Conservation (phyloP, 2,888 invertebrate genomes). For the Strigamia transsilvanica region DNA sequence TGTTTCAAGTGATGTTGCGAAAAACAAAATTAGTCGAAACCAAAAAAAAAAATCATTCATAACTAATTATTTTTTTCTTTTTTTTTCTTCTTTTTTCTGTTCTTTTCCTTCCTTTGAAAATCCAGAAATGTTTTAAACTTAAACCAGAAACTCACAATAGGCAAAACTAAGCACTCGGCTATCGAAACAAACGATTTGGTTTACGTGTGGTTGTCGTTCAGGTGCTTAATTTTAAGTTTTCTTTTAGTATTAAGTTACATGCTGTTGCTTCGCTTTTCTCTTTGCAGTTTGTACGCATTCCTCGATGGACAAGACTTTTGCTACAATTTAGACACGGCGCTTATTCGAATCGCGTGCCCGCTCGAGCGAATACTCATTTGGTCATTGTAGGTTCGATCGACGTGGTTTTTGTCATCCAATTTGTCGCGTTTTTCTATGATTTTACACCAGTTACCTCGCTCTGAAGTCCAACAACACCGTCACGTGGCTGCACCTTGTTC, state of each 20-base stretch:
- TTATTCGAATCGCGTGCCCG: not conserved
- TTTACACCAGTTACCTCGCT: not conserved
- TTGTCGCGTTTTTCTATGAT: not conserved
- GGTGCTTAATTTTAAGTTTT: not conserved
- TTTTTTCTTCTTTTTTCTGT: not conserved
- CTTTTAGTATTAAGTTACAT: not conserved
- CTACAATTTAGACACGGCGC: not conserved
- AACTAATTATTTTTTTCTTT: not conserved
- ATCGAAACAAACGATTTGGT: not conserved
- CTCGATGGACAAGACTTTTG: not conserved
- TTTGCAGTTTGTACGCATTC: not conserved
- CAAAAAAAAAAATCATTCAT: not conserved
- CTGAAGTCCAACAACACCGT: not conserved
- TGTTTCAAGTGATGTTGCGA: not conserved
- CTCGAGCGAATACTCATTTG: not conserved
- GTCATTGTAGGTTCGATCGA: not conserved
- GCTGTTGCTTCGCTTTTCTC: not conserved
- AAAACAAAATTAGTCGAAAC: not conserved
- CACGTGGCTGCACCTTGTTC: not conserved
- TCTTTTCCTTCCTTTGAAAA: not conserved
- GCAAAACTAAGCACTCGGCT: not conserved
- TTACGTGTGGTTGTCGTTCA: constrained; percentile 29
- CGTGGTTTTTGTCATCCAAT: not conserved
- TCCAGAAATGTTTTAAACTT: constrained; percentile 9
- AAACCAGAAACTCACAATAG: not conserved